These are phyloP conservation scores for Hetaerina americana DNA, from an alignment of 1,140 invertebrate species.

Conservation along the genomic window DNA sequence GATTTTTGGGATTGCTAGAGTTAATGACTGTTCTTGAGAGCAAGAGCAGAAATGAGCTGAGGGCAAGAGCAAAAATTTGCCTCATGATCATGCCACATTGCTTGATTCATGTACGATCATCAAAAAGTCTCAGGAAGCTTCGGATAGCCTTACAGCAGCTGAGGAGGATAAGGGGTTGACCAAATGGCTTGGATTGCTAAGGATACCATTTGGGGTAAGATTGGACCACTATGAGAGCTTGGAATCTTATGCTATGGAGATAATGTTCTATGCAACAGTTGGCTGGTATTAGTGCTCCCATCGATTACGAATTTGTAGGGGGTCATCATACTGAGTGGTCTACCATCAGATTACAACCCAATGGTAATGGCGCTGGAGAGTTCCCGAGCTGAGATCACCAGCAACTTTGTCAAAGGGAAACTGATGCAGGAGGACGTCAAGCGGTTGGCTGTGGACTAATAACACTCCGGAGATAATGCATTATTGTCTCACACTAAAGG, in stretches of 20 bases:
- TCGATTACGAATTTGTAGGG: constrained; percentile 2
- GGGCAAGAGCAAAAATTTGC: constrained; percentile 5
- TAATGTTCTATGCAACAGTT: constrained; percentile 1
- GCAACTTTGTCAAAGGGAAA: background rate
- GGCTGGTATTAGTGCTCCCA: background rate
- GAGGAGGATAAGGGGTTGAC: constrained; percentile 1
- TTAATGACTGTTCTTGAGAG: background rate
- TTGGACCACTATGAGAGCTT: background rate
- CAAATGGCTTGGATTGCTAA: background rate
- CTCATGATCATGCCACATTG: constrained; percentile 7
- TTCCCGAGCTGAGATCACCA: too few species aligned
- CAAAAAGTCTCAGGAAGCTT: constrained; percentile 1
- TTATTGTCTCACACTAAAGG: background rate
- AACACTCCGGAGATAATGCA: background rate
- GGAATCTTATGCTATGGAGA: background rate
- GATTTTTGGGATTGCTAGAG: background rate
- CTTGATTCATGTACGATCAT: background rate
- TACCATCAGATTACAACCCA: too few species aligned
- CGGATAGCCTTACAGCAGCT: background rate
- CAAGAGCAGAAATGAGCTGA: constrained; percentile 4
- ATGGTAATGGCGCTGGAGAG: too few species aligned
- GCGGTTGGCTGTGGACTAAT: background rate
- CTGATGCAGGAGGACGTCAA: background rate
- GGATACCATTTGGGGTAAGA: background rate
- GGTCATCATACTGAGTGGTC: constrained; percentile 5